These are phyloP conservation scores for Imbricaverruca yamaguchii DNA, from an alignment of 2,888 invertebrate genomes.

Conservation along the genomic window DNA sequence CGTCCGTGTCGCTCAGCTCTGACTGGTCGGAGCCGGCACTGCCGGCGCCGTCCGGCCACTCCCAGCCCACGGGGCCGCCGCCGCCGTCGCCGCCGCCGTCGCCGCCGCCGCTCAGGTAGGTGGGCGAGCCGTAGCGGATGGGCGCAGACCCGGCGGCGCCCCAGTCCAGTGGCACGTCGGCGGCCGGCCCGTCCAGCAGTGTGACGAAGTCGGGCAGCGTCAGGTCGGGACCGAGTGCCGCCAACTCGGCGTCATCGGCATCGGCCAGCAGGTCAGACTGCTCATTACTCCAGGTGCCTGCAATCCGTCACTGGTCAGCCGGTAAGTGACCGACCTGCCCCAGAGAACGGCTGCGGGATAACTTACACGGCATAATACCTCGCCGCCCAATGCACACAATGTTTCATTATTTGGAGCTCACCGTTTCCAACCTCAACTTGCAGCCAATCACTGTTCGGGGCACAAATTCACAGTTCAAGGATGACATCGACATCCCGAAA, in stretches of 20 bases:
- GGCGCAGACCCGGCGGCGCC: slow-evolving; percentile 41
- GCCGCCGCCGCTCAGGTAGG: slow-evolving; percentile 33
- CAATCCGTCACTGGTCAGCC: too few relatives aligned
- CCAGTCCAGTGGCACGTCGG: slow-evolving; percentile 34
- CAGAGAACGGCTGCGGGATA: too few relatives aligned
- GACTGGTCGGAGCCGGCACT: slow-evolving; percentile 35
- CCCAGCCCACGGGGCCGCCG: slow-evolving; percentile 23
- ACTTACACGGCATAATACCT: too few relatives aligned
- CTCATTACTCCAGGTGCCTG: slow-evolving; percentile 77
- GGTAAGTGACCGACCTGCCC: too few relatives aligned
- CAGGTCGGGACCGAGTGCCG: slow-evolving; percentile 42
- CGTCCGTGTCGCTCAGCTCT: slow-evolving; percentile 29
- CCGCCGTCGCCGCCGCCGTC: slow-evolving; percentile 25
- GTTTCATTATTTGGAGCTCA: too few relatives aligned
- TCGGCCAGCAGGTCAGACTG: slow-evolving; percentile 56
- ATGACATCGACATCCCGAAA: too few relatives aligned
- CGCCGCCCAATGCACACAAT: too few relatives aligned
- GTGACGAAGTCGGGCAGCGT: slow-evolving; percentile 57
- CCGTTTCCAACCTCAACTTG: too few relatives aligned
- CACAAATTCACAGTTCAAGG: too few relatives aligned
- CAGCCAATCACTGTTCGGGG: too few relatives aligned
- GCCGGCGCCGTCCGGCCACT: slow-evolving; percentile 37
- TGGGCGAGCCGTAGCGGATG: slow-evolving; percentile 51
- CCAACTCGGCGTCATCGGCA: slow-evolving; percentile 37
- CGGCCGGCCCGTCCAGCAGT: slow-evolving; percentile 41